Evolutionary conservation across 2,113 vertebrate species (phyloP).

Genomic region (Talpa occidentalis): DNA sequence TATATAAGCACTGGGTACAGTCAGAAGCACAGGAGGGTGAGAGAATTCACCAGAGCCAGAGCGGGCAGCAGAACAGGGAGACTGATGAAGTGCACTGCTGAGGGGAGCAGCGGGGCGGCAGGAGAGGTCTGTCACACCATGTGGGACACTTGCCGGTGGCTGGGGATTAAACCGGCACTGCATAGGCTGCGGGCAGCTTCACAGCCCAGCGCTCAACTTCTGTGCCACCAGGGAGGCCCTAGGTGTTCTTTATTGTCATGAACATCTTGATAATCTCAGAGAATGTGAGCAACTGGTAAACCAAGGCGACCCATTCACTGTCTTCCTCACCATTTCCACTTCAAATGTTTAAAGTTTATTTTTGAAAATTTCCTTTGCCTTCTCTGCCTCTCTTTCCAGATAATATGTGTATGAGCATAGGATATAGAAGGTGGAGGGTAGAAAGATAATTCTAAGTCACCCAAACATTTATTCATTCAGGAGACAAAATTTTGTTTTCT

Average conservation of each 20-base stretch:
- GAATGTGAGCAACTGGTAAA: neutral
- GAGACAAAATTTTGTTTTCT: neutral
- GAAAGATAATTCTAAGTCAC: constrained; percentile 3
- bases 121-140: too few relatives aligned
- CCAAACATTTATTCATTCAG: neutral
- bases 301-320: neutral
- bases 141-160: too few relatives aligned
- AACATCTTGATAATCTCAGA: neutral
- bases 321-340: neutral
- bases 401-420: neutral
- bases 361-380: neutral
- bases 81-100: too few relatives aligned
- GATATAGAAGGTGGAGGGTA: neutral
- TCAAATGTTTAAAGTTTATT: neutral
- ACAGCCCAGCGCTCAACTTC: too few relatives aligned
- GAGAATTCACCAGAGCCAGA: too few relatives aligned
- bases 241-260: neutral
- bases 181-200: too few relatives aligned
- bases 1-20: too few relatives aligned
- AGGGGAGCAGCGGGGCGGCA: too few relatives aligned
- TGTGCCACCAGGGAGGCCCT: too few relatives aligned
- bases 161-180: too few relatives aligned
- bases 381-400: neutral
- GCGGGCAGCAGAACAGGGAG: too few relatives aligned
- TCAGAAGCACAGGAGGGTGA: too few relatives aligned